A percentile compares a stretch with the other conserved stretches of the same genome.
Evolutionary conservation across 2,113 vertebrate genomes (phyloP).

Genomic region (Synchiropus splendidus): DNA sequence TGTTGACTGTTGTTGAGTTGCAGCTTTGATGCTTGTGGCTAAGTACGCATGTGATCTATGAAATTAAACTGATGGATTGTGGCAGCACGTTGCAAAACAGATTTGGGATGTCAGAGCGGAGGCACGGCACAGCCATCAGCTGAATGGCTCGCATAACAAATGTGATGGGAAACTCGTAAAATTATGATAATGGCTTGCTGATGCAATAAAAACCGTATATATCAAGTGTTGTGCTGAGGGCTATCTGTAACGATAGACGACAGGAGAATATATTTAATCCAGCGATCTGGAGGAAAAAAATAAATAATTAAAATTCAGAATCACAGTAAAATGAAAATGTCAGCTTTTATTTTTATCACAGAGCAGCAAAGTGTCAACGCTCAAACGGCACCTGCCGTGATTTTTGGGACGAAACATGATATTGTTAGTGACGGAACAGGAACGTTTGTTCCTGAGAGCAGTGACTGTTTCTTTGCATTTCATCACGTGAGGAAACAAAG

Average conservation of each 20-base stretch:
- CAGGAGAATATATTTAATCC: constrained; percentile 7
- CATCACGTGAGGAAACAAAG: neutral
- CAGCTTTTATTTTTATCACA: constrained; percentile 17
- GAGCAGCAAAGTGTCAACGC: constrained; percentile 1
- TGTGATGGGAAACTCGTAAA: constrained; percentile 50
- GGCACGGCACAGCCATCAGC: constrained; percentile 35
- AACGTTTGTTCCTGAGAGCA: constrained; percentile 1
- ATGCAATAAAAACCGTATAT: constrained; percentile 62
- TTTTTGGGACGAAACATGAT: too few relatives aligned
- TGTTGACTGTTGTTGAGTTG: constrained; percentile 53
- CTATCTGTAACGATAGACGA: constrained; percentile 9
- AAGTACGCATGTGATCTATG: constrained; percentile 53
- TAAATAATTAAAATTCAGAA: constrained; percentile 7
- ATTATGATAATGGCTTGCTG: constrained; percentile 60
- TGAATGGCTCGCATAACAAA: constrained; percentile 48
- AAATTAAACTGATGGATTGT: constrained; percentile 64
- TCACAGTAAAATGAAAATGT: constrained; percentile 23
- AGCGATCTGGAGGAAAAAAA: constrained; percentile 4
- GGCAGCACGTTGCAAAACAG: constrained; percentile 50
- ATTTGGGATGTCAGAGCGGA: constrained; percentile 45
- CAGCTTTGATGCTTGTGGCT: constrained; percentile 45
- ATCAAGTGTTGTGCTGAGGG: constrained; percentile 42
- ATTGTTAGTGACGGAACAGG: neutral
- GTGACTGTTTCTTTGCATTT: constrained; percentile 1
- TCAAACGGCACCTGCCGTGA: too few relatives aligned